Evolutionary conservation across 2,797 vertebrate genomes (phyloP).

Genomic region (Acipenser transmontanus): DNA sequence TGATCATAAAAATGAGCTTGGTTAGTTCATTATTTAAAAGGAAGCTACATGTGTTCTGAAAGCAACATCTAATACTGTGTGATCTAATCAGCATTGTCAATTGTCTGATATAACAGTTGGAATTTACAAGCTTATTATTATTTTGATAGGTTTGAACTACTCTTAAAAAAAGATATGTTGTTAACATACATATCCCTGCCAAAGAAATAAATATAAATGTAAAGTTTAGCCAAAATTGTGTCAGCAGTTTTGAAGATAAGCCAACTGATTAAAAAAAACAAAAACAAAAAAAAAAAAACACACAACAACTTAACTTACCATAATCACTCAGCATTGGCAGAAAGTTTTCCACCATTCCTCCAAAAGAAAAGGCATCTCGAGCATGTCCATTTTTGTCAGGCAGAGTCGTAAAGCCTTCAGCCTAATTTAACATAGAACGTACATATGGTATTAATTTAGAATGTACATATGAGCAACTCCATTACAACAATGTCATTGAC

Average conservation of each 20-base stretch:
- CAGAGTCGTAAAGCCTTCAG: slow-evolving; percentile 61
- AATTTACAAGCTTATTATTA: neutral
- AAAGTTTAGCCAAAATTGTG: too few relatives aligned
- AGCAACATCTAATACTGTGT: too few relatives aligned
- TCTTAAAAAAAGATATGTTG: too few relatives aligned
- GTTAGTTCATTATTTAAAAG: neutral
- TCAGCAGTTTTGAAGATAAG: too few relatives aligned
- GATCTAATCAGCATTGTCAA: too few relatives aligned
- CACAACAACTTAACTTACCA: slow-evolving; percentile 58
- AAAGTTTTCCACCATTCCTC: slow-evolving; percentile 71
- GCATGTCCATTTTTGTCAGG: slow-evolving; percentile 73
- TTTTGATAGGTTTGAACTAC: too few relatives aligned
- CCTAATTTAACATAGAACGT: slow-evolving; percentile 33
- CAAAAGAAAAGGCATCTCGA: slow-evolving; percentile 85
- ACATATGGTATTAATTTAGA: neutral
- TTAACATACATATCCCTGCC: too few relatives aligned
- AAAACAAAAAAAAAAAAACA: neutral
- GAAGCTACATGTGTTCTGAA: too few relatives aligned
- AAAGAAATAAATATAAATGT: too few relatives aligned
- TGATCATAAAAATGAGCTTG: slow-evolving; percentile 4
- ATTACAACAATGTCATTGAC: too few relatives aligned
- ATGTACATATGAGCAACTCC: too few relatives aligned
- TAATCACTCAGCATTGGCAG: slow-evolving; percentile 66
- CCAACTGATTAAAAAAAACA: neutral
- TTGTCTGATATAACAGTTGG: neutral